Conservation (phyloP, 1,140 invertebrate species). For the Drosophila orena region DNA sequence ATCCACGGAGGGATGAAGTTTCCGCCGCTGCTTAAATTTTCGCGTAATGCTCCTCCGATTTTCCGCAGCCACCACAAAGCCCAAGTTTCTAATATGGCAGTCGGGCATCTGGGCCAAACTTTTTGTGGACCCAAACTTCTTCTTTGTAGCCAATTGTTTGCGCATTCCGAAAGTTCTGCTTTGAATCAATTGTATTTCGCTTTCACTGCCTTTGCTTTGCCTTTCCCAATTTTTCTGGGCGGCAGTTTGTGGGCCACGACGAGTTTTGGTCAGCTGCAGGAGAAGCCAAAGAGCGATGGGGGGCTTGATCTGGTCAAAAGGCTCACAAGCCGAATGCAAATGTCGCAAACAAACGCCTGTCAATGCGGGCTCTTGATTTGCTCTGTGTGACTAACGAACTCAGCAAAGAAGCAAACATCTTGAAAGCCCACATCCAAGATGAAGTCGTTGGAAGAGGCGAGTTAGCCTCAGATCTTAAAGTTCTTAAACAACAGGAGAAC, state of each 20-base stretch:
- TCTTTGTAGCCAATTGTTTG: constrained; percentile 53
- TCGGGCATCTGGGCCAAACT: constrained; percentile 17
- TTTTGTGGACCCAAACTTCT: constrained; percentile 19
- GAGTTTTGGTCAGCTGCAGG: constrained; percentile 14
- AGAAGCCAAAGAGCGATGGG: constrained; percentile 7
- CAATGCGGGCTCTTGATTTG: constrained; percentile 7
- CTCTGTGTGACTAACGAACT: constrained; percentile 27
- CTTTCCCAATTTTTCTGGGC: constrained; percentile 9
- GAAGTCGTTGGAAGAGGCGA: background rate
- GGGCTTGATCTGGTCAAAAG: background rate
- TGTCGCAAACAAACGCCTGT: constrained; percentile 18
- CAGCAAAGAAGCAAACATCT: constrained; percentile 15
- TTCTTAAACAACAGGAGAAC: background rate
- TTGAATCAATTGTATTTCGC: constrained; percentile 12
- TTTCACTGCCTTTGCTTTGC: constrained; percentile 4
- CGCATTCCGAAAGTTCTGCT: constrained; percentile 5
- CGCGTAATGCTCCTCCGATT: background rate
- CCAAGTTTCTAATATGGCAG: constrained; percentile 25
- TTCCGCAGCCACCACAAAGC: constrained; percentile 9
- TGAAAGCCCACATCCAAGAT: background rate
- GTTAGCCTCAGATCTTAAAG: background rate
- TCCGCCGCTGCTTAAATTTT: background rate
- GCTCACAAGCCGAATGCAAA: constrained; percentile 21
- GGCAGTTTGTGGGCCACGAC: background rate
- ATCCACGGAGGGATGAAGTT: constrained; percentile 3